These are phyloP conservation scores for Cladopsammia gracilis DNA, from an alignment of 64 coral and sea anemone genomes.

Conservation along the genomic window DNA sequence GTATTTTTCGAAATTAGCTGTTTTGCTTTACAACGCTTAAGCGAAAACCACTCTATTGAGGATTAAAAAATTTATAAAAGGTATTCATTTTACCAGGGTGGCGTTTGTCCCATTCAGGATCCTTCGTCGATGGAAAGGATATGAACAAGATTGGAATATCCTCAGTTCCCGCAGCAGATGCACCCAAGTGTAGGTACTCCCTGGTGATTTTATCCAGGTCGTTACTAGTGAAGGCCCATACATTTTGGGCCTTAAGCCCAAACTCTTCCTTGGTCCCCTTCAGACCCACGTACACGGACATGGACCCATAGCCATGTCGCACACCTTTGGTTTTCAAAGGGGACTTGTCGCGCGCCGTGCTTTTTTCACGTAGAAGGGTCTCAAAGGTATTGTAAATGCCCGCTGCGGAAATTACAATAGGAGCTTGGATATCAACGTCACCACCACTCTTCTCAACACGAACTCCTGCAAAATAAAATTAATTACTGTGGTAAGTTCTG, in stretches of 20 bases:
- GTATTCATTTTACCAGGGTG: slow-evolving; percentile 7
- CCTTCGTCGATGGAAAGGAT: slow-evolving; percentile 97
- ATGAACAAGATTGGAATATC: slow-evolving; percentile 92
- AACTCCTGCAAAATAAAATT: slow-evolving; percentile 72
- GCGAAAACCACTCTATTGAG: no score
- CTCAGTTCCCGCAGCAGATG: slow-evolving; percentile 65
- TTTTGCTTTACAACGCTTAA: no score
- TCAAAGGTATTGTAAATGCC: slow-evolving; percentile 94
- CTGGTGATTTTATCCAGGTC: slow-evolving; percentile 74
- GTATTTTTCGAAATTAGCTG: no score
- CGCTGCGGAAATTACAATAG: slow-evolving; percentile 82
- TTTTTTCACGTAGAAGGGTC: slow-evolving; percentile 41
- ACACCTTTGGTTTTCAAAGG: slow-evolving; percentile 52
- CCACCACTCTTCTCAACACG: slow-evolving; percentile 87
- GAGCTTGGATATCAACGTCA: slow-evolving; percentile 89
- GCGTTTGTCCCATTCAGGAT: slow-evolving; percentile 89
- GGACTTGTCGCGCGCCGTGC: slow-evolving; percentile 23
- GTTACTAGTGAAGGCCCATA: slow-evolving; percentile 87
- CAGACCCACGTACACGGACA: slow-evolving; percentile 87
- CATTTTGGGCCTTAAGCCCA: slow-evolving; percentile 75
- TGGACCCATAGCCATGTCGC: slow-evolving; percentile 77
- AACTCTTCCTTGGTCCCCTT: slow-evolving; percentile 89
- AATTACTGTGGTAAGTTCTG: neutral
- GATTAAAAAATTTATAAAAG: no score
- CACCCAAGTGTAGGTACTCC: slow-evolving; percentile 47